Base-by-base conservation (phyloP, 2,797 vertebrate species). In the Natrix natrix region DNA sequence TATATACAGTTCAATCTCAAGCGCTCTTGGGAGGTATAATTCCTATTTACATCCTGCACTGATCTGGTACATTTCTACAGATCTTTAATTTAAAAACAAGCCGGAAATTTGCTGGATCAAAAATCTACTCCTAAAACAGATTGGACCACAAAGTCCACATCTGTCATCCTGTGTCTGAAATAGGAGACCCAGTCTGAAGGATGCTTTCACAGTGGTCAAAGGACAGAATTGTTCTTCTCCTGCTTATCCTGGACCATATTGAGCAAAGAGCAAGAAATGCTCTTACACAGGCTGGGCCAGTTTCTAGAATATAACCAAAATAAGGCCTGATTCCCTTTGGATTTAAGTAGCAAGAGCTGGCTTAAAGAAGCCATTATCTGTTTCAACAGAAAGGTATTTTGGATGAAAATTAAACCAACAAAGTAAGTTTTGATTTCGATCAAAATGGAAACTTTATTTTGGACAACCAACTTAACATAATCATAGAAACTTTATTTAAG, bases 321-420 rank as follows among this genome's bases (percentile, higher is more conserved):
- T 43, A 43, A 89, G 60, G 26, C 78, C 43, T 88, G 24, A 22
- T 32, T 20, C 20, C n/a, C 63, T 24, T 91, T 86, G 4, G 13
- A 43, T 90, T 78, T 92, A 89, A 94, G 43, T 11, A 89, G 57
- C 93, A 91, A 16, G 26, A 78, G n/a, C 28, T 87, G 55, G 86
- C 28, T 87, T 20, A 87, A 87, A 32, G 8, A 20, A 32, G 16
- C 20, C 54, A 22, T 13, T n/a, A n/a, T 16, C 52, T 61, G 78
- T 48, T 66, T 90, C 92, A 93, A 13, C 88, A 92, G 78, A 0
- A 0, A 66, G 28, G 74, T 94, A 55, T 90, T 93, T 63, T 16
- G 17, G 8, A 87, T 93, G 78, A 61, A 86, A 91, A 93, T 63
- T 91, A 92, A 89, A 54, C 6, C 87, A 24, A 94, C 28, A 93